Conservation (phyloP, 2,797 vertebrate genomes). For the Garrulus glandarius region DNA sequence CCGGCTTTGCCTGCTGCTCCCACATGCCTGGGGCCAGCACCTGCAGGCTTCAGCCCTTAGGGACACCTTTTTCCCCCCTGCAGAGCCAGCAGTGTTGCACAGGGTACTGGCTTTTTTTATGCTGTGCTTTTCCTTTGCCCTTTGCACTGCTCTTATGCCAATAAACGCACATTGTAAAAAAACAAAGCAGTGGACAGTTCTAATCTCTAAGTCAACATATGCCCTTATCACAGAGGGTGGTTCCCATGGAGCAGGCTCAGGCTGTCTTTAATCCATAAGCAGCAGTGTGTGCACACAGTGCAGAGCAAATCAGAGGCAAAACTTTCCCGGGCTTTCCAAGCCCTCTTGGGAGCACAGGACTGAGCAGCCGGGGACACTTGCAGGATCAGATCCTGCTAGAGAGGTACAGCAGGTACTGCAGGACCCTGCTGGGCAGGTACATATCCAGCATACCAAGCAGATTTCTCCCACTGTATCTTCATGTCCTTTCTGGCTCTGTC, state of each 20-base stretch:
- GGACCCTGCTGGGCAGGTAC: background rate
- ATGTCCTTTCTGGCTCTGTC: background rate
- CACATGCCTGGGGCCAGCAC: background rate
- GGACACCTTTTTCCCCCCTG: background rate
- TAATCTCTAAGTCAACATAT: background rate
- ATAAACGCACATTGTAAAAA: background rate
- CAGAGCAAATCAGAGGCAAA: background rate
- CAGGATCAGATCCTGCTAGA: background rate
- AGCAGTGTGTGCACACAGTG: accelerated
- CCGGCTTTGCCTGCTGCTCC: background rate
- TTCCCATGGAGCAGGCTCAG: background rate
- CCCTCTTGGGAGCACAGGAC: background rate
- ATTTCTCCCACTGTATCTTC: background rate
- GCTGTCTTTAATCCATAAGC: background rate
- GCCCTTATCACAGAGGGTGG: background rate
- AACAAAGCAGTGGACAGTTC: background rate
- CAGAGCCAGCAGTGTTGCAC: background rate
- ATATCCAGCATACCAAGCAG: background rate
- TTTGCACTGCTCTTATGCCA: background rate
- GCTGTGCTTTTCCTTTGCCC: background rate
- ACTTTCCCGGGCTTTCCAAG: background rate
- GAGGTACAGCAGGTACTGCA: background rate
- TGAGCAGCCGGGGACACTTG: background rate
- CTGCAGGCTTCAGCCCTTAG: background rate
- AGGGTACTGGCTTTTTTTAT: background rate